Evolutionary conservation across 2,888 invertebrate species (phyloP), one percentile per base, ranked within the genome.

Genomic region (Ephialtes manifestator): DNA sequence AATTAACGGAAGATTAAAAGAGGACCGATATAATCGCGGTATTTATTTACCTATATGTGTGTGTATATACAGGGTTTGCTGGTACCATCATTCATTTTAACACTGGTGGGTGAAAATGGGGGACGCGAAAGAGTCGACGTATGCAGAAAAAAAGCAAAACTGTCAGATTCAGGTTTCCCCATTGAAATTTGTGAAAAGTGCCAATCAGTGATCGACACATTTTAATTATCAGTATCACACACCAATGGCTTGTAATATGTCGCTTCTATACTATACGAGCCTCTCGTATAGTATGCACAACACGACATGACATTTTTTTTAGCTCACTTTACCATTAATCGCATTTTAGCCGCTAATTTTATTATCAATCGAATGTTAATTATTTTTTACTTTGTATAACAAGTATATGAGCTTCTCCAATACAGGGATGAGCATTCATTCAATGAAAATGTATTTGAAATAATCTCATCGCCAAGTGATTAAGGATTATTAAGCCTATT

Each of bases 1-100:
- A 68, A 24, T 24, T 46, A 48, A 46, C 24, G n/a, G 15, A 24
- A 28, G 10, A 46, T 10, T 1, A 46, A 48, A 58, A 28, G 58
- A 2, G 4, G 28, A 15, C 24, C 28, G 3, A 58, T 15, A 13
- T 5, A 28, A 13, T 28, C 55, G 51, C 24, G 3, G 10, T 58
- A 55, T 58, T 58, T 58, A 20, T 65, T 18, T 39, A 20, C 39
- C 10, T 39, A 39, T 10, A 39, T 39, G 2, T 0, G 10, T 39
- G 10, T 39, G 10, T 10, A 39, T 39, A 8, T 2, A 75, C 28
- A 58, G 58, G n/a, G 20, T 20, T 72, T 31, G 46, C 15, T 4
- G n/a, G 24, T 20, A 43, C 60, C 81, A 84, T 84, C 84, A 75
- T 24, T 84, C 84, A 81, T 78, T 63, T 63, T 2, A 74, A 46